phyloP scores from a whole-genome alignment of 2,888 invertebrate genomes.

The Drosophila demipolita region DNA sequence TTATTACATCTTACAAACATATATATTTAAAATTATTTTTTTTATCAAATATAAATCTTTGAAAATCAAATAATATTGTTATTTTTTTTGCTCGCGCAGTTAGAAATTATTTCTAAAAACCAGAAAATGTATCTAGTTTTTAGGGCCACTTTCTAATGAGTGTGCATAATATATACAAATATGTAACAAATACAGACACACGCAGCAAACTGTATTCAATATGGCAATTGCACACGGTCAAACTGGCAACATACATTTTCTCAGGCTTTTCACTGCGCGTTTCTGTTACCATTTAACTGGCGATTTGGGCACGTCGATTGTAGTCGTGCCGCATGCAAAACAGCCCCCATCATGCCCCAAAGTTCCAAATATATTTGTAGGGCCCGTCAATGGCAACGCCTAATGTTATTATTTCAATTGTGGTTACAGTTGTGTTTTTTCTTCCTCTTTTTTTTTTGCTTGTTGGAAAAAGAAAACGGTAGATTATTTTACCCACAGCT shows the following conservation, averaged over 20 bases:
- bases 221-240: constrained; percentile 27
- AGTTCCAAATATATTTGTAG: constrained; percentile 31
- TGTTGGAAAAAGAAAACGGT: constrained; percentile 30
- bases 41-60: background rate
- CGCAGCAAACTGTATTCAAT: constrained; percentile 20
- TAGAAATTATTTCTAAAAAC: background rate
- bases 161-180: background rate
- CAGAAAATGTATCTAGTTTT: background rate
- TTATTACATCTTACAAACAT: background rate
- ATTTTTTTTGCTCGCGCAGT: background rate
- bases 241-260: constrained; percentile 36
- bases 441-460: background rate
- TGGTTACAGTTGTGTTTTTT: constrained; percentile 21
- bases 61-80: background rate
- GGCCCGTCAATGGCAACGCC: constrained; percentile 66
- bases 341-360: constrained; percentile 20
- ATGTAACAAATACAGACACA: constrained; percentile 12
- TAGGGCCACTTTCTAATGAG: background rate
- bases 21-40: background rate
- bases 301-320: constrained; percentile 24
- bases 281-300: constrained; percentile 19
- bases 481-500: constrained; percentile 51
- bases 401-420: constrained; percentile 63
- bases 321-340: constrained; percentile 40
- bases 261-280: constrained; percentile 37